These are phyloP conservation scores for Limnodromus scolopaceus DNA, from an alignment of 2,797 vertebrate genomes.

Conservation along the genomic window DNA sequence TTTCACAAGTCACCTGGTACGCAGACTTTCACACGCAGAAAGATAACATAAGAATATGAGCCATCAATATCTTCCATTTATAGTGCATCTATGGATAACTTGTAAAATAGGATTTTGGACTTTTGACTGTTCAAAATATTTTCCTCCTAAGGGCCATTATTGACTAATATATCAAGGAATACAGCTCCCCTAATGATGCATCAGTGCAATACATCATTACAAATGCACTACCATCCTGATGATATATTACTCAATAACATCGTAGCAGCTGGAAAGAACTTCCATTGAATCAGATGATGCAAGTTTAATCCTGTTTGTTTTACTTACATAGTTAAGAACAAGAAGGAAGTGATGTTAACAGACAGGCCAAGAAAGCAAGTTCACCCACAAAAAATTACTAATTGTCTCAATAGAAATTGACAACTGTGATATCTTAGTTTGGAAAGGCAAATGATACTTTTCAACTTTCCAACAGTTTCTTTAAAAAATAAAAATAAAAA, in stretches of 20 bases:
- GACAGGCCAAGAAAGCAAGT: neutral
- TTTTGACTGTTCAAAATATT: conserved; percentile 24
- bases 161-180: conserved; percentile 64
- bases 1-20: accelerated
- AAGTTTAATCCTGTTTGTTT: conserved; percentile 33
- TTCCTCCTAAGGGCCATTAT: conserved; percentile 53
- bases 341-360: neutral
- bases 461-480: neutral
- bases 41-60: neutral
- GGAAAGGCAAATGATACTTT: neutral
- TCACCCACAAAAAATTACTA: neutral
- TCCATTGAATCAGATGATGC: neutral
- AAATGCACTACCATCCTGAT: conserved; percentile 13
- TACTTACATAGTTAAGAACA: neutral
- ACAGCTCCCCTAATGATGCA: conserved; percentile 29
- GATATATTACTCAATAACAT: conserved; percentile 72
- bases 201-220: conserved; percentile 44
- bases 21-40: neutral
- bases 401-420: neutral
- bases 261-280: conserved; percentile 62
- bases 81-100: neutral
- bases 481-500: neutral
- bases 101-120: neutral
- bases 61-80: neutral
- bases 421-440: neutral